Evolutionary conservation across 2,888 invertebrate genomes (phyloP), one percentile per base, ranked within the genome.

Genomic region (Pammene aurita): DNA sequence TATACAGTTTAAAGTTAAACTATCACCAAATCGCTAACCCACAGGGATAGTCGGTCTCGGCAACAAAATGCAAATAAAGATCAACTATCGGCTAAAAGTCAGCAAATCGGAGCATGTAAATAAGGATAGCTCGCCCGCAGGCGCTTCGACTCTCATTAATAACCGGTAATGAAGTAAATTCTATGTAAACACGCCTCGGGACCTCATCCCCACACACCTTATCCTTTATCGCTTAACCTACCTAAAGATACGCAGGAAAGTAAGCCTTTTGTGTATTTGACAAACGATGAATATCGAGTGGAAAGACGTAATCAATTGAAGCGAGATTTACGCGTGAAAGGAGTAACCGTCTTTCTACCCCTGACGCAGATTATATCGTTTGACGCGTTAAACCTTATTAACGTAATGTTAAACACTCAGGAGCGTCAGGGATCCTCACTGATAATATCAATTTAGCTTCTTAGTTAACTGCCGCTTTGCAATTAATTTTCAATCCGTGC

Each of bases 151-250:
- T 82, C 86, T 87, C 87, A 88, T 89, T 89, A 89, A 88, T 88
- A 84, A 83, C 77, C 84, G 78, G 84, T 89, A 89, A 90, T 90
- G 87, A 89, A 89, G 83, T 88, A 89, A 90, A 88, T 90, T 90
- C 84, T 87, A 86, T 85, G 88, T 89, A 89, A 90, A 88, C 90
- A 89, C 79, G 87, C 85, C 85, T 82, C 82, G 82, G 83, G 86
- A 83, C 80, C 83, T 84, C 82, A 84, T 87, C 83, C 81, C 77
- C 78, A 82, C 80, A 83, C 78, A 82, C 80, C 82, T 88, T 86
- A 87, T 86, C 85, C 82, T 82, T 84, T 84, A 84, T 83, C 80
- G 83, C 77, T 79, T 80, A 79, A 81, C 78, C 77, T 78, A 73
- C 72, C 38, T 50, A 73, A 78, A 76, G 73, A 75, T 72, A 67